These are phyloP conservation scores for Hephaestus fuliginosus DNA, from an alignment of 2,797 vertebrate genomes.

Conservation along the genomic window DNA sequence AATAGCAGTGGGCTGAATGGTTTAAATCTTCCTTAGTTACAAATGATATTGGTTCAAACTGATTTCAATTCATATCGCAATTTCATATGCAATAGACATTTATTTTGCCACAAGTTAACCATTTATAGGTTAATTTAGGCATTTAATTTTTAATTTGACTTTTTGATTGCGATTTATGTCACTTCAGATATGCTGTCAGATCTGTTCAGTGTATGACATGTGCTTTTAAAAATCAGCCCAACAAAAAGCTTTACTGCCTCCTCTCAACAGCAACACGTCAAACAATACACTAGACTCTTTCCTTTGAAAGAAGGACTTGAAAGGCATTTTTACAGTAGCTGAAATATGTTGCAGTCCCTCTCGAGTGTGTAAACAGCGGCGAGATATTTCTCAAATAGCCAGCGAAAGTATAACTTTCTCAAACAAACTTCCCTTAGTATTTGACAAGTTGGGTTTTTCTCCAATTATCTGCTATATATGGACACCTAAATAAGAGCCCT, in stretches of 20 bases:
- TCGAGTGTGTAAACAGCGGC: slow-evolving; percentile 44
- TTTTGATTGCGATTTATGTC: not conserved
- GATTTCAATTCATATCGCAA: not conserved
- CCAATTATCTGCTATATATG: slow-evolving; percentile 59
- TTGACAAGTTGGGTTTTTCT: slow-evolving; percentile 45
- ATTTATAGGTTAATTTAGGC: not conserved
- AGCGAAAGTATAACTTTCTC: slow-evolving; percentile 23
- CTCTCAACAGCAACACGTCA: slow-evolving; percentile 35
- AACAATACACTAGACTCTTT: slow-evolving; percentile 14
- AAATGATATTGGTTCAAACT: not conserved
- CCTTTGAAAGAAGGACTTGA: slow-evolving; percentile 36
- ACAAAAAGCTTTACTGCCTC: slow-evolving; percentile 9
- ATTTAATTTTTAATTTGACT: not conserved
- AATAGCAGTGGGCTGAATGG: slow-evolving; percentile 19
- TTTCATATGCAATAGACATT: not conserved
- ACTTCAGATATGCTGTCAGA: not conserved
- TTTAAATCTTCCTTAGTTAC: slow-evolving; percentile 3
- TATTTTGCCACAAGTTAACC: not conserved
- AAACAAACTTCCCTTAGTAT: slow-evolving; percentile 14
- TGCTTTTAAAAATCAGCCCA: slow-evolving; percentile 12
- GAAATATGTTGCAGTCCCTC: slow-evolving; percentile 27
- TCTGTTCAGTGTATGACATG: not conserved
- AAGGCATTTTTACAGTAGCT: slow-evolving; percentile 33
- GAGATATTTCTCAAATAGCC: slow-evolving; percentile 20
- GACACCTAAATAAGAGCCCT: slow-evolving; percentile 27